Evolutionary conservation across 2,113 vertebrate genomes (phyloP), one percentile per base, ranked within the genome.

Genomic region (Phoxinus phoxinus): DNA sequence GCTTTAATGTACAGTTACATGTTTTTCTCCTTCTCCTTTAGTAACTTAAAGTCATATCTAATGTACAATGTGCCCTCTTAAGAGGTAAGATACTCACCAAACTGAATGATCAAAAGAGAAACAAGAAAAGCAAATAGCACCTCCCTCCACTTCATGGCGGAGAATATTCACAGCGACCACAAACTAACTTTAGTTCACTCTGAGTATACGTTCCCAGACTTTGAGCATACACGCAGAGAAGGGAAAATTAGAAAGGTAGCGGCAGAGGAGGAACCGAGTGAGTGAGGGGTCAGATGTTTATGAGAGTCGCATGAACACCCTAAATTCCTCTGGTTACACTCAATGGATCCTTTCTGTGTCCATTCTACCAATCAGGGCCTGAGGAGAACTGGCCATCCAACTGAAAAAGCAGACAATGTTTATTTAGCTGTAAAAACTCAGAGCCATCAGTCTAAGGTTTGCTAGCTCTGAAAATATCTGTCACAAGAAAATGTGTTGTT

Each of bases 281-380:
- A 56, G 27, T 73, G 56, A 56, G 82, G 82, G 88, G 79, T 90
- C 78, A 87, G 89, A 89, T 93, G 93, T 93, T 95, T 91, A 89
- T 84, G 88, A 88, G 86, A 87, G 90, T 12, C 0, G 87, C 89
- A 32, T 81, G 89, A 91, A 90, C 63, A 90, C 89, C 92, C 87
- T 84, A 77, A 89, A 92, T 92, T 94, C 92, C 93, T 93, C 79
- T 90, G 37, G 81, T 84, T 84, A 23, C 88, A 51, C 90, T 94
- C 91, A 95, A 95, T 90, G 85, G 87, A 86, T 73, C 91, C 91
- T 93, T 94, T 96, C 89, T 91, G 89, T 78, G 86, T 59, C 87
- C 82, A 85, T 72, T 21, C 23, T 85, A 88, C 92, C 93, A 94
- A 93, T 93, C 89, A 92, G 88, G 72, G 86, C n/a, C 81, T 84